These are phyloP conservation scores for Peromyscus nudipes DNA, from an alignment of 2,797 vertebrate species.

Conservation along the genomic window DNA sequence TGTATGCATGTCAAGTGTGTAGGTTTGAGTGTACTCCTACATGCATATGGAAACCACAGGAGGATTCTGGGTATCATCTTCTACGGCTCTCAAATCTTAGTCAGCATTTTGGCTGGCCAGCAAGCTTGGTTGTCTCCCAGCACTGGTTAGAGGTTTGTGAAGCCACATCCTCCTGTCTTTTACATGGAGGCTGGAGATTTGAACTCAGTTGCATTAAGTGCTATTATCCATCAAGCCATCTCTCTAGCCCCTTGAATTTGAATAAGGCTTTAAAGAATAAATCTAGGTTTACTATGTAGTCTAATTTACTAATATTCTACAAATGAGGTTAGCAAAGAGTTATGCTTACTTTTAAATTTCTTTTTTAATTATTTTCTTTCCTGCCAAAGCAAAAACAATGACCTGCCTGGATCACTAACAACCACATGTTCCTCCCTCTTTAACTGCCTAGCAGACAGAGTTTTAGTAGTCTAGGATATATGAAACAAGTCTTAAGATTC, in stretches of 20 bases:
- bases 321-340: conserved; percentile 22
- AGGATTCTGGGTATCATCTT: not conserved
- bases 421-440: not conserved
- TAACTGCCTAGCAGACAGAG: not conserved
- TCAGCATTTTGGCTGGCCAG: not conserved
- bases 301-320: conserved; percentile 42
- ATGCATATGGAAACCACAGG: not conserved
- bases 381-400: conserved; percentile 14
- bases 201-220: not conserved
- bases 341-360: conserved; percentile 46
- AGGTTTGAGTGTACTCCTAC: not conserved
- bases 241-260: not conserved
- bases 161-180: not conserved
- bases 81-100: not conserved
- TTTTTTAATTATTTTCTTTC: conserved; percentile 17
- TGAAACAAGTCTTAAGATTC: conserved; percentile 18
- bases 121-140: not conserved
- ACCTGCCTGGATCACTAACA: not conserved
- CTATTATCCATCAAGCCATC: not conserved
- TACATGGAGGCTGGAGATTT: not conserved
- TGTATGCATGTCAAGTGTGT: not conserved
- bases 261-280: conserved; percentile 53
- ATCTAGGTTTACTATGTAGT: conserved; percentile 13
- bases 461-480: conserved; percentile 17
- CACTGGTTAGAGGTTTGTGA: not conserved